A percentile compares a stretch with the other conserved stretches of the same genome.
phyloP scores from a whole-genome alignment of 2,888 invertebrate genomes.

The Eupithecia centaureata region DNA sequence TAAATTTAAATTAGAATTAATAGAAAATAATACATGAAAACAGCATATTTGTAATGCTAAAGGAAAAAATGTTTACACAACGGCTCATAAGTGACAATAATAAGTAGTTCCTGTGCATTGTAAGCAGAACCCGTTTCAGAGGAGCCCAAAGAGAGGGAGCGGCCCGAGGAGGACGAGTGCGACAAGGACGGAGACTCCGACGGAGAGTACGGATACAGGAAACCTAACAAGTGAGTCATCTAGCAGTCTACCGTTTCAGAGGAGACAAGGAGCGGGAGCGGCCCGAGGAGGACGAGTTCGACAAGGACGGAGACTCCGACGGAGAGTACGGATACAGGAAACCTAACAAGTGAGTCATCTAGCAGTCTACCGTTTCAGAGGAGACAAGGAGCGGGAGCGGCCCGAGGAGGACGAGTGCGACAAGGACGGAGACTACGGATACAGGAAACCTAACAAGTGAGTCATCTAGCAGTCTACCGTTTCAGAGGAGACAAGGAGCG shows the following conservation, averaged over 20 bases:
- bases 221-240: constrained; percentile 66
- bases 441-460: constrained; percentile 69
- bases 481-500: constrained; percentile 78
- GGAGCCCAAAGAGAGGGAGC: constrained; percentile 74
- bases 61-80: too few relatives aligned
- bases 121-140: constrained; percentile 56
- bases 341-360: constrained; percentile 65
- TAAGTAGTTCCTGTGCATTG: constrained; percentile 9
- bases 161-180: constrained; percentile 74
- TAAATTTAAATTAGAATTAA: too few relatives aligned
- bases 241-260: constrained; percentile 70
- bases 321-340: constrained; percentile 72
- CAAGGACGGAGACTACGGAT: constrained; percentile 68
- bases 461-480: too few relatives aligned
- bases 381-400: constrained; percentile 76
- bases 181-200: constrained; percentile 77
- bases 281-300: constrained; percentile 74
- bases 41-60: too few relatives aligned
- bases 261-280: constrained; percentile 76
- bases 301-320: constrained; percentile 76
- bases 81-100: not conserved
- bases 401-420: constrained; percentile 75
- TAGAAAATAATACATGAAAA: too few relatives aligned
- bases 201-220: constrained; percentile 71
- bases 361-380: constrained; percentile 68